Base-by-base conservation (phyloP, 2,888 invertebrate genomes). In the Pegoplata infirma region DNA sequence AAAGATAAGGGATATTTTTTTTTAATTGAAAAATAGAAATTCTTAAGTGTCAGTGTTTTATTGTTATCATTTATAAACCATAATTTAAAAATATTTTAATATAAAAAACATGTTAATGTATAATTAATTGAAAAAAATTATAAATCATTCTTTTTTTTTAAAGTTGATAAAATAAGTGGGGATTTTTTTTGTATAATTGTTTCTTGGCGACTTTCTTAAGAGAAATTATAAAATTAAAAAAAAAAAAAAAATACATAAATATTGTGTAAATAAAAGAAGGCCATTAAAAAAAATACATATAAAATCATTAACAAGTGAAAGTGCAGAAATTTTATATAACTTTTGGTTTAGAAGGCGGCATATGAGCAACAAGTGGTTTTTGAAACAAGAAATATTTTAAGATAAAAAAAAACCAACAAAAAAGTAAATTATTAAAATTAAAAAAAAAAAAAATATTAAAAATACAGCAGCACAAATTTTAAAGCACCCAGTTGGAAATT, bases 251-350 rank as follows among this genome's bases (percentile, higher is more conserved):
- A 59, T 25, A 25, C 25, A 6, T n/a, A n/a, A 5, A 40, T 8
- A 40, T 40, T 40, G n/a, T 40, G 5, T 40, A 12, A n/a, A n/a
- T 2, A 40, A 40, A 32, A 40, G 12, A 40, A 40, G n/a, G 12
- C 36, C n/a, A 36, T 14, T 19, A 56, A 28, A 56, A 5, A 53
- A 40, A 40, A 23, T 40, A n/a, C n/a, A n/a, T n/a, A n/a, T n/a
- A n/a, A 17, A 16, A 47, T 12, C 47, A 40, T 61, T 40, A 69
- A 79, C 76, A 69, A 82, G 82, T 82, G 81, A 79, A 79, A 79
- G 75, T 74, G 51, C 67, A 46, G 36, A 53, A 44, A 72, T 77
- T 75, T 78, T 80, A 25, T 76, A 77, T 75, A 79, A 76, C 74
- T 66, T 66, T 28, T 23, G 73, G 19, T 19, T 76, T 61, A 73